These are phyloP conservation scores for Drosophila meridionalis DNA, from an alignment of 2,888 invertebrate species.

Conservation along the genomic window DNA sequence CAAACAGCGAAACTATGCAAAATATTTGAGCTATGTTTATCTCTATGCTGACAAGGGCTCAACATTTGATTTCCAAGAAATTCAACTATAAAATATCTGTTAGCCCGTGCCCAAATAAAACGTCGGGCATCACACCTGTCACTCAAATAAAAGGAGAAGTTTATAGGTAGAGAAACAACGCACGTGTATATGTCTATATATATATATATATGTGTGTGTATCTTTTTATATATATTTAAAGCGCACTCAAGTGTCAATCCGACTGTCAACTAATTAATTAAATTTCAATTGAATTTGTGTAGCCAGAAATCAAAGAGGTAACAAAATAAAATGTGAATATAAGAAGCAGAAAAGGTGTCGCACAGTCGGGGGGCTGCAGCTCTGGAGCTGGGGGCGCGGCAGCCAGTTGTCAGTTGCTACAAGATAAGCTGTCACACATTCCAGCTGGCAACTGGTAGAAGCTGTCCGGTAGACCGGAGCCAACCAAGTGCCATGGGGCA, in stretches of 20 bases:
- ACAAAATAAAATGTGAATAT: constrained; percentile 13
- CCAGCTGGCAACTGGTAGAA: constrained; percentile 43
- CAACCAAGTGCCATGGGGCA: constrained; percentile 25
- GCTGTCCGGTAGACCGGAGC: constrained; percentile 32
- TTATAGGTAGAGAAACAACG: constrained; percentile 23
- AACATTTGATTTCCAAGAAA: constrained; percentile 60
- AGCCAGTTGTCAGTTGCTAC: constrained; percentile 80
- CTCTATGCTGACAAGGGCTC: not conserved
- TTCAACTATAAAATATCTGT: constrained; percentile 7
- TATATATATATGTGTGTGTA: not conserved
- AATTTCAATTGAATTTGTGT: constrained; percentile 84
- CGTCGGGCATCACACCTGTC: constrained; percentile 61
- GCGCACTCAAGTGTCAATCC: constrained; percentile 79
- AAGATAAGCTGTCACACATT: constrained; percentile 84
- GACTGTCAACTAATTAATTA: constrained; percentile 84
- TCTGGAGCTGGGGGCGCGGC: constrained; percentile 51
- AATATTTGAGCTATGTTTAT: not conserved
- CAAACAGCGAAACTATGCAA: not conserved
- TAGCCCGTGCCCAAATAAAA: not conserved
- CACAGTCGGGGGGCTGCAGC: constrained; percentile 68
- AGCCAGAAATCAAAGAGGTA: constrained; percentile 58
- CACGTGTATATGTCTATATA: not conserved
- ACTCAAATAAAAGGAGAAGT: constrained; percentile 37
- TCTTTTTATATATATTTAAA: constrained; percentile 29
- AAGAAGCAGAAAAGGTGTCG: constrained; percentile 48